Evolutionary conservation across 2,888 invertebrate species (phyloP), one percentile per base, ranked within the genome.

Genomic region (Drosophila hamatofila): DNA sequence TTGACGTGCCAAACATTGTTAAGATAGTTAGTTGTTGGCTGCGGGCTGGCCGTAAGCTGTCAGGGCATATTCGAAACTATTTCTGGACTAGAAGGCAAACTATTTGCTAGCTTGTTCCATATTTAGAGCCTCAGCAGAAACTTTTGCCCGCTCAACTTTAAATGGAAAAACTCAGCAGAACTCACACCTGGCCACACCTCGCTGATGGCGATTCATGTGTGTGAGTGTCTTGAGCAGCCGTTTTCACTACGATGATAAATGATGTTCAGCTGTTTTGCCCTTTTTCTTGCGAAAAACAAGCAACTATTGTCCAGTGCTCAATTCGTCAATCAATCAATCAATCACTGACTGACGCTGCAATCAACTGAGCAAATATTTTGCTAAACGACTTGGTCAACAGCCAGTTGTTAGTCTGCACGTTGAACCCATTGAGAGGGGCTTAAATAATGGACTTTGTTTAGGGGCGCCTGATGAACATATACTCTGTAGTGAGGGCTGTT

Each of bases 1-100:
- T 37, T 27, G 65, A 79, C 83, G 71, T 86, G 86, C 71, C 79
- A 81, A 74, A 79, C 69, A 73, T 77, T 63, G 81, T 70, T 83
- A 78, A 75, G 83, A 85, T 80, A 75, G 77, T 66, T 64, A 44
- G 63, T 48, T 33, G 49, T 61, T 33, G 57, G 67, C 73, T 58
- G 75, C 60, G 59, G 7, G 60, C 64, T 65, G 72, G 55, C 69
- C 23, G 35, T 56, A 67, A 56, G 58, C 68, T 75, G 72, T 75
- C 73, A 60, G 68, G 55, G 48, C 74, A 63, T 73, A 69, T 78
- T 39, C 54, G 27, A 18, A 66, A 66, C 54, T 59, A 63, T 63
- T 48, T 46, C 8, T 46, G 27, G 23, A 48, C n/a, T 27, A 3
- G 37, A 37, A 37, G n/a, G 37, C 59, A 64, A 83, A 78, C 78